These are phyloP conservation scores for Fragum whitleyi DNA, from an alignment of 2,888 invertebrate species.

Conservation along the genomic window DNA sequence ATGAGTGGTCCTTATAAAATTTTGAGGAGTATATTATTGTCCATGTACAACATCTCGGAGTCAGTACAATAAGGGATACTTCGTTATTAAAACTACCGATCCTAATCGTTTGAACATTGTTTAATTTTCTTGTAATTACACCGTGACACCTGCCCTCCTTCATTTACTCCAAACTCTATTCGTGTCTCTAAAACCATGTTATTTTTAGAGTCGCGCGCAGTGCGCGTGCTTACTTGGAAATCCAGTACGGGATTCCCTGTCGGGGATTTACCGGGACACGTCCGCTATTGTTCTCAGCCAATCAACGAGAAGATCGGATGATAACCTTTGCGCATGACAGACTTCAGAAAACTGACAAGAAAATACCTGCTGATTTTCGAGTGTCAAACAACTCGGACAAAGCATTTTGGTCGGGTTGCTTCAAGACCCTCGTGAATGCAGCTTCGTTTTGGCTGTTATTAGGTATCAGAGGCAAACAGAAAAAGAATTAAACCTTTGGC, in stretches of 20 bases:
- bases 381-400: conserved; percentile 22
- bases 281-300: conserved; percentile 56
- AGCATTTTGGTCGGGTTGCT: not conserved
- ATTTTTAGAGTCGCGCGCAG: conserved; percentile 49
- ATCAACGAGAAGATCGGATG: conserved; percentile 52
- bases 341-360: conserved; percentile 48
- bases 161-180: conserved; percentile 45
- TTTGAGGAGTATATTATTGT: too few relatives aligned
- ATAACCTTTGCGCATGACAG: conserved; percentile 60
- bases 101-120: conserved; percentile 30
- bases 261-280: conserved; percentile 53
- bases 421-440: too few relatives aligned
- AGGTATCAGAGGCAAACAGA: not conserved
- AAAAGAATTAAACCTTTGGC: conserved; percentile 17
- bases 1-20: too few relatives aligned
- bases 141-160: conserved; percentile 54
- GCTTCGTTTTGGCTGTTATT: too few relatives aligned
- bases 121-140: conserved; percentile 35
- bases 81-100: not conserved
- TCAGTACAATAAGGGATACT: not conserved
- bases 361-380: conserved; percentile 58
- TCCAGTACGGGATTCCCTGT: conserved; percentile 51
- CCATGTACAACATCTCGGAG: not conserved
- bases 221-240: conserved; percentile 52
- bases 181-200: conserved; percentile 47